Evolutionary conservation across 1,140 invertebrate genomes (phyloP), one percentile per base, ranked within the genome.

Genomic region (Carposina sasakii): DNA sequence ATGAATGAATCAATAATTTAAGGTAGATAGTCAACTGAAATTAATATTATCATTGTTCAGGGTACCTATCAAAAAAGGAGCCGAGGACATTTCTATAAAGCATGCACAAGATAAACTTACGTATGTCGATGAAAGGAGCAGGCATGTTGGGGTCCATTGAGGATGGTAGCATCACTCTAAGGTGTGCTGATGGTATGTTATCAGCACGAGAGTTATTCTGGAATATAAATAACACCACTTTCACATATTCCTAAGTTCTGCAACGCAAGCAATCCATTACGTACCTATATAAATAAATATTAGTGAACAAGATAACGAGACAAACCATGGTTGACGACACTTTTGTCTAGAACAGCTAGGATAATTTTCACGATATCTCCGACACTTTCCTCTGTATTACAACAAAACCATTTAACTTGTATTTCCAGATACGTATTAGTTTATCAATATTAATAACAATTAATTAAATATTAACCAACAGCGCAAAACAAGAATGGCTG

Each of bases 281-380:
- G n/a, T n/a, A n/a, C n/a, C n/a, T 71, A 73, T 54, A 73, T 71
- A 79, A 78, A 77, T 75, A 79, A 79, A 78, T 64, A 71, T 66
- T 64, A 65, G 63, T 46, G 51, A 63, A 60, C 44, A 44, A 43
- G 43, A 42, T 58, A 40, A 47, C 15, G 52, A 31, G 36, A 67
- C 68, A 49, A 74, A 82, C 78, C 75, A 78, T 79, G 53, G 63
- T 69, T 66, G 43, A 31, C 37, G 26, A 21, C 13, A 40, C 19
- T 24, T 45, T 19, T 39, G n/a, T n/a, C n/a, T n/a, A n/a, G n/a
- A n/a, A n/a, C n/a, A n/a, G n/a, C n/a, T n/a, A n/a, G n/a, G n/a
- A n/a, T n/a, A n/a, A n/a, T n/a, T n/a, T n/a, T n/a, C n/a, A n/a
- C n/a, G n/a, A n/a, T n/a, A n/a, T n/a, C n/a, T n/a, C n/a, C n/a